Evolutionary conservation across 2,797 vertebrate species (phyloP), one percentile per base, ranked within the genome.

Genomic region (Tangara arthus): DNA sequence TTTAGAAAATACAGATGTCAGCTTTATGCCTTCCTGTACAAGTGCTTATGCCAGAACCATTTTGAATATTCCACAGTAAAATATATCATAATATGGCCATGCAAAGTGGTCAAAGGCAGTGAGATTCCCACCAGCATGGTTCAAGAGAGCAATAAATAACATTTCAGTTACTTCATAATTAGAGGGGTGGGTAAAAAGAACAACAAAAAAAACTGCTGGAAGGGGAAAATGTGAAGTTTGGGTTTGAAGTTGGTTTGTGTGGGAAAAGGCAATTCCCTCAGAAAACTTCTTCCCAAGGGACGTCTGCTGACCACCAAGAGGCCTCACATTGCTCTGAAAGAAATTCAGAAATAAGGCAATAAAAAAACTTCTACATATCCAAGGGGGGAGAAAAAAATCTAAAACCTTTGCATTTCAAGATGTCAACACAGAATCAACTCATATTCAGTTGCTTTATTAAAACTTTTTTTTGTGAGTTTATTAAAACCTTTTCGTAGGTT

Each of bases 211-310:
- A 70, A 32, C 52, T 21, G 68, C 75, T 66, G 17, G 28, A 59
- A 26, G 30, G 60, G 35, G 4, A 42, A 57, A 90, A 91, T 3
- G 18, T 8, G 57, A 61, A 89, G 39, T 89, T 83, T 52, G 69
- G 65, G 46, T 78, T 91, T 75, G 68, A 85, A 75, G 41, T 39
- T 82, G 84, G 41, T 14, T 70, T 16, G 7, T 87, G 68, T 86
- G 75, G 72, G 87, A 80, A 91, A 91, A 91, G 65, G 65, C 76
- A 75, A 50, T 32, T 87, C n/a, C 75, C 26, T 87, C 52, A 32
- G 56, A 52, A 82, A 76, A n/a, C 7, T 9, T 6, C 49, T 34
- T 53, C 16, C n/a, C 34, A 10, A 30, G 46, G 32, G 24, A 28
- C 52, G 52, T n/a, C 60, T 65, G 34, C 47, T 0, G 6, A 35